Evolutionary conservation across 2,113 vertebrate species (phyloP).

Genomic region (Dipodomys ordii): DNA sequence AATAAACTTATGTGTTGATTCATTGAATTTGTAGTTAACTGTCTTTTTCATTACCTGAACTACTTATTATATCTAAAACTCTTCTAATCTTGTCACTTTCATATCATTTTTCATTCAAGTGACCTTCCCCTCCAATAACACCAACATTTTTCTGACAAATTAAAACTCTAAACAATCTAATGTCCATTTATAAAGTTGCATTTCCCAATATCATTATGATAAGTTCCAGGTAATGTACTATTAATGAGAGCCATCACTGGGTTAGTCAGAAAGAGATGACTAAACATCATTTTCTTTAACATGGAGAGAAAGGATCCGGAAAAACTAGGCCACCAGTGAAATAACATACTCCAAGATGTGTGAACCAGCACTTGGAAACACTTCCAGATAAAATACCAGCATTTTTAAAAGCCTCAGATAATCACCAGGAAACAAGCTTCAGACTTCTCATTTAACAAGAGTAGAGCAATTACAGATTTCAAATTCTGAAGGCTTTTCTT

Average conservation of each 20-base stretch:
- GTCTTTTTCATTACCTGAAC: not conserved
- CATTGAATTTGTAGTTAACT: not conserved
- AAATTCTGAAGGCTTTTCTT: not conserved
- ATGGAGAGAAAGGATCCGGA: not conserved
- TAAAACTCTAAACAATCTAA: not conserved
- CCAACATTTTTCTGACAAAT: not conserved
- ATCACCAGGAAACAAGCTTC: not conserved
- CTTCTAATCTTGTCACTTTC: not conserved
- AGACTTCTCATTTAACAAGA: not conserved
- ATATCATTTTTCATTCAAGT: conserved; percentile 12
- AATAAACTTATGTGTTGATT: not conserved
- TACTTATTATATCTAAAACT: not conserved
- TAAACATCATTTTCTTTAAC: not conserved
- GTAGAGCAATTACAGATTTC: not conserved
- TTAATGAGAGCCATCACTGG: not conserved
- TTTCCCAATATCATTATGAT: not conserved
- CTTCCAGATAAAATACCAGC: not conserved
- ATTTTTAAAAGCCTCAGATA: not conserved
- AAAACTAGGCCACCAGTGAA: not conserved
- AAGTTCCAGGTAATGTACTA: not conserved
- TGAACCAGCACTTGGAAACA: not conserved
- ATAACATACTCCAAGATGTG: not conserved
- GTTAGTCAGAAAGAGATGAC: not conserved
- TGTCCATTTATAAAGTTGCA: not conserved
- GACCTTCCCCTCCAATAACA: not conserved